Conservation (phyloP, 1,140 invertebrate genomes). For the Achroia grisella region DNA sequence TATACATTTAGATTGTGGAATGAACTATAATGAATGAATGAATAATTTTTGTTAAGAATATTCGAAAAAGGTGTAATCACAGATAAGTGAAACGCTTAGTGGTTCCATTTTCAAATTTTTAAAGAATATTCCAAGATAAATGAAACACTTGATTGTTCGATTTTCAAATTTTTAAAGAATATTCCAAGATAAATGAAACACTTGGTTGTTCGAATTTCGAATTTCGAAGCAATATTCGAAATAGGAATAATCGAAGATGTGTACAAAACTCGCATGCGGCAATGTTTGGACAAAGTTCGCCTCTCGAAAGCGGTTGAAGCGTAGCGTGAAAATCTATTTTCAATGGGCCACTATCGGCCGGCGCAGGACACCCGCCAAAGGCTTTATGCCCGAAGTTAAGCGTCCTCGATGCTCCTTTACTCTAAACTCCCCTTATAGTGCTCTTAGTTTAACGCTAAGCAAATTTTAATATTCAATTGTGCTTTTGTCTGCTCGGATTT, state of each 20-base stretch:
- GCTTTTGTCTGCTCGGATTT: constrained; percentile 45
- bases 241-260: not conserved
- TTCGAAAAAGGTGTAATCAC: no score
- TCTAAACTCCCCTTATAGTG: constrained; percentile 38
- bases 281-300: constrained; percentile 57
- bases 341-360: constrained; percentile 63
- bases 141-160: not conserved
- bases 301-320: constrained; percentile 43
- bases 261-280: constrained; percentile 4
- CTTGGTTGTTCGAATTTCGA: no score
- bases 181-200: constrained; percentile 6
- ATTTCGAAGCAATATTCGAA: not conserved
- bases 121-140: no score
- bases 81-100: no score
- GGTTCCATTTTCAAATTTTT: no score
- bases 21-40: no score
- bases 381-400: constrained; percentile 57
- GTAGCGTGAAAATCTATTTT: constrained; percentile 71
- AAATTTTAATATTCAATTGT: constrained; percentile 70
- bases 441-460: constrained; percentile 55
- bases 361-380: constrained; percentile 42
- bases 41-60: no score
- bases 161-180: no score
- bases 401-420: constrained; percentile 45
- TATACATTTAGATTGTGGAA: no score